Base-by-base conservation (phyloP, 2,113 vertebrate species). In the Sterna hirundo region DNA sequence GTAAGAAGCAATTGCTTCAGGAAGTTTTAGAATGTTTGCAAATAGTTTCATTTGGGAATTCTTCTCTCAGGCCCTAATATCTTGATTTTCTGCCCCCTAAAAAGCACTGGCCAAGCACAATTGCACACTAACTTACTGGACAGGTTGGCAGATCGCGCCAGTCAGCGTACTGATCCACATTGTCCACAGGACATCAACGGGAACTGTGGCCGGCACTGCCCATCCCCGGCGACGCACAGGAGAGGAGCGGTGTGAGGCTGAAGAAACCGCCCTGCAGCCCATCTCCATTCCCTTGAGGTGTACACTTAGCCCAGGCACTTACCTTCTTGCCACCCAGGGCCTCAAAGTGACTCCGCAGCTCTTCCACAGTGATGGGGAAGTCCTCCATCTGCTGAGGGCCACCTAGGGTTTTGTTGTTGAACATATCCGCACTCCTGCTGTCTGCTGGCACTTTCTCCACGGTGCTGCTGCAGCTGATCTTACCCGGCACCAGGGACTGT, bases 291-390 rank as follows among this genome's bases (percentile, higher is more conserved):
- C 36, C n/a, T 66, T 0, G 0, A 46, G 15, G 17, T 34, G 15
- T 8, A 52, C 0, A 0, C 10, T 30, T 40, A 1, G 0, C 27
- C 40, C 57, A 15, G 49, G 49, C 44, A 84, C 96, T 98, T 95
- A 98, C 98, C 98, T 98, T 97, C 72, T 22, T 94, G 6, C 60
- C 69, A 21, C 68, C 79, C 32, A 98, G 97, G 18, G 91, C 87
- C 87, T 98, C 98, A 1, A 98, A 98, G 81, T 91, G 96, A 83
- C 97, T 98, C 69, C 97, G 97, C 60, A 98, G 96, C 80, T 98
- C 98, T 47, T 98, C 98, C 30, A 98, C 97, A 16, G 98, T 97
- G 30, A 98, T 90, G 38, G 97, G 86, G 79, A 98, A 89, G 3
- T 72, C 92, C 34, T 98, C 98, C 1, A 87, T 92, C 70, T 75